Base-by-base conservation (phyloP, 2,888 invertebrate species). In the Caenorhabditis sp. region DNA sequence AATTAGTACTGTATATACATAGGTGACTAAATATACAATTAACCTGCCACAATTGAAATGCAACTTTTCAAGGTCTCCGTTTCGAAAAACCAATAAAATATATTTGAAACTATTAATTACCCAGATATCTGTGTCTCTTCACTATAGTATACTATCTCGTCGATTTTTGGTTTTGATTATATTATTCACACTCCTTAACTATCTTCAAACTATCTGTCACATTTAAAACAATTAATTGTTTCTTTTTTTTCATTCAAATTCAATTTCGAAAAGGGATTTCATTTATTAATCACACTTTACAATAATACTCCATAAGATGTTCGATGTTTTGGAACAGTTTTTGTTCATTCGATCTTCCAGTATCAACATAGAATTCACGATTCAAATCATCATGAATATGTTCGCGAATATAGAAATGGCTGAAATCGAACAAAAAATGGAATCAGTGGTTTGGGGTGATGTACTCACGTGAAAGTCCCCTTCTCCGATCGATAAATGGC, bases 161-260 rank as follows among this genome's bases (percentile, higher is more conserved):
- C 21, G 52, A 26, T 63, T 59, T 27, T 26, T 52, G 38, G 38
- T 59, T n/a, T 20, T 23, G 26, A 20, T 49, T 21, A 17, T 66
- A 25, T 36, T 36, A 36, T 53, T 58, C 43, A 53, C 27, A 54
- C 60, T 70, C 65, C 70, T 70, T 65, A 70, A 59, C 65, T 64
- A 62, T 70, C 69, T 50, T 60, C 38, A 17, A 31, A 59, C 54
- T 53, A 7, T 59, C 59, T 43, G 25, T 59, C 59, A 21, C 59
- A 64, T 65, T 70, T 62, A 54, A 70, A 43, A 43, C 43, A 43
- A 43, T 43, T 43, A 43, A 43, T 43, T 43, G 43, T 43, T 36
- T 36, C 10, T 36, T 36, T 36, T 36, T 36, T 36, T 36, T 36
- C 36, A 43, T 17, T 43, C 17, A 43, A 14, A 43, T 31, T 31